Percentiles rank a stretch among this genome's conserved stretches.
Conservation (phyloP, 2,888 invertebrate genomes). For the Scotopteryx bipunctaria region DNA sequence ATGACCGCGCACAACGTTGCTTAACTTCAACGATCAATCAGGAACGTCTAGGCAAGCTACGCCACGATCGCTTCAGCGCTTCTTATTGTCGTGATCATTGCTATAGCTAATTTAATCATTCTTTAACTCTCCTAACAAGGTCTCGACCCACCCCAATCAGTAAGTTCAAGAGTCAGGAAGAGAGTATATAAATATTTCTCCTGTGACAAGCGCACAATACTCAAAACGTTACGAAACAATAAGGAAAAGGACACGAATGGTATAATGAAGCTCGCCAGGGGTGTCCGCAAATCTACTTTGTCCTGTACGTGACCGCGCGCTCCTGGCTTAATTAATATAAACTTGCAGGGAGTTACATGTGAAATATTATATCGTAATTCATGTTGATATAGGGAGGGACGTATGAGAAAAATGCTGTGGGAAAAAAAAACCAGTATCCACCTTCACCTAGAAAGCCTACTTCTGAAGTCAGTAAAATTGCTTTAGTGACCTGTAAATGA, state of each 20-base stretch:
- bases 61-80: too few relatives aligned
- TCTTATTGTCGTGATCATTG: too few relatives aligned
- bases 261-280: conserved; percentile 51
- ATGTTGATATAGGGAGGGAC: conserved; percentile 3
- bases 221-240: conserved; percentile 44
- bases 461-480: too few relatives aligned
- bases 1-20: too few relatives aligned
- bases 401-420: background rate
- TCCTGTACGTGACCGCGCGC: conserved; percentile 53
- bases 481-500: too few relatives aligned
- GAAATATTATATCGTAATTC: conserved; percentile 24
- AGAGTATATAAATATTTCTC: conserved; percentile 15
- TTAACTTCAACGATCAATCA: too few relatives aligned
- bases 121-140: background rate
- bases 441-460: background rate
- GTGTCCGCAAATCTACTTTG: conserved; percentile 58
- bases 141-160: background rate
- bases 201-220: conserved; percentile 19
- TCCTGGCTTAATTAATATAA: conserved; percentile 59
- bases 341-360: conserved; percentile 39
- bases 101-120: too few relatives aligned
- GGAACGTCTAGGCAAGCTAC: too few relatives aligned
- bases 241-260: conserved; percentile 44
- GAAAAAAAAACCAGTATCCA: background rate
- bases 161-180: background rate